Conservation (phyloP, 2,113 vertebrate genomes). For the Calonectris borealis region DNA sequence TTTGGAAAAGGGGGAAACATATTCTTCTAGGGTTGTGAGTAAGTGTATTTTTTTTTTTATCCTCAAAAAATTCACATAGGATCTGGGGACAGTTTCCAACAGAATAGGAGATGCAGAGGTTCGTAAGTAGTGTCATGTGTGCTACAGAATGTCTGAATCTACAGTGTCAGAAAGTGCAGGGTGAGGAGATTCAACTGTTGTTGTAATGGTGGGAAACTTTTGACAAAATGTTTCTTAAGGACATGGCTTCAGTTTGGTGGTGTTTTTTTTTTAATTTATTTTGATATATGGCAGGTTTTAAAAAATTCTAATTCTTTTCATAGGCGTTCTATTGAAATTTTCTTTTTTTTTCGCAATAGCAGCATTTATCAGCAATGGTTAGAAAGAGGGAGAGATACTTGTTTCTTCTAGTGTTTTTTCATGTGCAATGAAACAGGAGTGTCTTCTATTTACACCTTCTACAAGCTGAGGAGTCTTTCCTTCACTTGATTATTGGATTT, state of each 20-base stretch:
- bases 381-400: background rate
- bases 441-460: background rate
- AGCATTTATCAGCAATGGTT: background rate
- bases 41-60: background rate
- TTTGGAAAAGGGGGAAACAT: background rate
- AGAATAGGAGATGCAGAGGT: background rate
- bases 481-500: background rate
- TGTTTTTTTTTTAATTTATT: background rate
- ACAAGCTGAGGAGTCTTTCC: background rate
- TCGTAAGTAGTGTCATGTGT: background rate
- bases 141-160: background rate
- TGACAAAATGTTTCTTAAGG: background rate
- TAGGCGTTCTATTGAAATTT: background rate
- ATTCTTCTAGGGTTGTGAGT: background rate
- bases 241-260: background rate
- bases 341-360: background rate
- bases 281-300: background rate
- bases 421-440: background rate
- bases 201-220: background rate
- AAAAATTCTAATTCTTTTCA: background rate
- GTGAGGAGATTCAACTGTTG: background rate
- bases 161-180: rapidly evolving
- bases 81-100: background rate
- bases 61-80: background rate
- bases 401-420: background rate